These are phyloP conservation scores for Drosophila ogumai DNA, from an alignment of 1,140 invertebrate genomes.

Conservation along the genomic window DNA sequence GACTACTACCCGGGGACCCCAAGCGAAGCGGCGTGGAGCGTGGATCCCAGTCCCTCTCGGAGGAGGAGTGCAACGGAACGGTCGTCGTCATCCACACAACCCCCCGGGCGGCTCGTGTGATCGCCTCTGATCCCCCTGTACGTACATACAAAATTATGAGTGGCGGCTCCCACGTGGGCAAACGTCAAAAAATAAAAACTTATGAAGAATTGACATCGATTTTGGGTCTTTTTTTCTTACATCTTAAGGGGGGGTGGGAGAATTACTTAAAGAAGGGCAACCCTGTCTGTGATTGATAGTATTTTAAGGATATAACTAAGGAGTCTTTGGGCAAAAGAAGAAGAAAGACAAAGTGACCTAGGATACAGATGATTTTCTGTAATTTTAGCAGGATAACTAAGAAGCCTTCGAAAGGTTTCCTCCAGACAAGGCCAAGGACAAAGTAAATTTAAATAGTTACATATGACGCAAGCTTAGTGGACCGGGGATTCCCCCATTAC, in stretches of 20 bases:
- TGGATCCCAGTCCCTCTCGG: neutral
- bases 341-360: too few relatives aligned
- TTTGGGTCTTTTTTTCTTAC: neutral
- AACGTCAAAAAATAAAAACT: constrained; percentile 44
- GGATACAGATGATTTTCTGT: too few relatives aligned
- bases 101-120: neutral
- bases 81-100: constrained; percentile 1
- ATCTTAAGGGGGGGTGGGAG: too few relatives aligned
- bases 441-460: neutral
- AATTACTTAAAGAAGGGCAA: too few relatives aligned
- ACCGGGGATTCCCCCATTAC: neutral
- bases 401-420: too few relatives aligned
- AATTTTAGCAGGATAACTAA: too few relatives aligned
- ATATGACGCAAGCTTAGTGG: neutral
- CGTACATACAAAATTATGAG: constrained; percentile 39
- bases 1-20: neutral
- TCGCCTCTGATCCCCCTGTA: constrained; percentile 20
- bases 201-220: constrained; percentile 29
- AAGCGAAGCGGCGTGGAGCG: constrained; percentile 2
- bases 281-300: neutral
- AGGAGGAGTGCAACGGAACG: constrained; percentile 14
- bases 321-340: neutral
- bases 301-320: neutral
- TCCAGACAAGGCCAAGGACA: neutral
- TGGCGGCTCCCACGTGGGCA: constrained; percentile 18